Evolutionary conservation across 2,113 vertebrate species (phyloP), one percentile per base, ranked within the genome.

Genomic region (Pipa parva): DNA sequence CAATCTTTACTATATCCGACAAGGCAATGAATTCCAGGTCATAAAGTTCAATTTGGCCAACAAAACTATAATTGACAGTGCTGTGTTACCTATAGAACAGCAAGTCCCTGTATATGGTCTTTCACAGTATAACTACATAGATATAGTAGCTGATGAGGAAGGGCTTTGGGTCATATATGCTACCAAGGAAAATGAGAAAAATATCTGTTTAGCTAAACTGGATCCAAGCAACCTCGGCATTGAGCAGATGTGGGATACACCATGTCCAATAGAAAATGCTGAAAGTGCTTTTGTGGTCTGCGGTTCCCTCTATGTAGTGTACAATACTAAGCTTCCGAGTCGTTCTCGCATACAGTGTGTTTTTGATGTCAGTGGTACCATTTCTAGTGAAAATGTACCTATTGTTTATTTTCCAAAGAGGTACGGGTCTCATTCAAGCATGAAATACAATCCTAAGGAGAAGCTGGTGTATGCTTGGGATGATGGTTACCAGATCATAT

Each of bases 171-270:
- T 94, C 1, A 77, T 99, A 63, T 99, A 93, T 0, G 88, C 93
- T 71, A 80, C 85, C 24, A 85, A 58, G 22, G 94, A 96, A 56
- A 91, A 91, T 0, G 91, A 94, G 72, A 86, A 82, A 33, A 92
- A 91, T 81, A 89, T 99, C 72, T 90, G 90, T 80, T 79, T 99
- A 20, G 95, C 95, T 59, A 97, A 97, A 81, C 82, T 99, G 85
- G 96, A 98, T 76, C 85, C 90, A 0, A 74, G 75, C 73, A 90
- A 90, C 0, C 88, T 98, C 29, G 95, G 97, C 73, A 95, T 94
- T 1, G 96, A 99, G 73, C 89, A 95, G 73, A 96, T 95, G 87
- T 97, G 96, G 97, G 96, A 99, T 79, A 99, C 96, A 0, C 84
- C 87, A 0, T 99, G 97, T 75, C 94, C 94, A 0, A 74, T 93